Evolutionary conservation across 2,113 vertebrate genomes (phyloP).

Genomic region (Melanerpes formicivorus): DNA sequence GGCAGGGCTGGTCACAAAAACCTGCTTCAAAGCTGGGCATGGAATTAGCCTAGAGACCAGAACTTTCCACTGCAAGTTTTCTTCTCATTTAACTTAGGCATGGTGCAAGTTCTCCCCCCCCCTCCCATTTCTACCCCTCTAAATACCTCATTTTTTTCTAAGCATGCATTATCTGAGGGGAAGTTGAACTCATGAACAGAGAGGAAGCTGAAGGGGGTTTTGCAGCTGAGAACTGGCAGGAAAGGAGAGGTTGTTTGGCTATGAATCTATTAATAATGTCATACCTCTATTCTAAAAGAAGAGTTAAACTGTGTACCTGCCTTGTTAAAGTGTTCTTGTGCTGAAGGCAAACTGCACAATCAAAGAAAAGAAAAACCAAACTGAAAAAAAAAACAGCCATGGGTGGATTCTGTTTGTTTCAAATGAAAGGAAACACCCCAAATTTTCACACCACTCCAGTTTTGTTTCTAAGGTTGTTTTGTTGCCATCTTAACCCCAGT

Average conservation of each 20-base stretch:
- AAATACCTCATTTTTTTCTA: background rate
- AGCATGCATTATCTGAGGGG: background rate
- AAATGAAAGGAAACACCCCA: background rate
- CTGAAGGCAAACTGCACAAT: background rate
- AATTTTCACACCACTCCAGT: background rate
- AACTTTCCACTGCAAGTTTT: background rate
- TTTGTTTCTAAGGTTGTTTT: background rate
- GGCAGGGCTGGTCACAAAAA: background rate
- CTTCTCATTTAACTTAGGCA: background rate
- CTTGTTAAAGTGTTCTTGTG: background rate
- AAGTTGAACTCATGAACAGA: background rate
- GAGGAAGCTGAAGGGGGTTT: background rate
- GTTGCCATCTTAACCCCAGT: background rate
- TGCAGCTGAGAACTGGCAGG: background rate
- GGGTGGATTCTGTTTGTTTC: background rate
- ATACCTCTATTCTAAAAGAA: background rate
- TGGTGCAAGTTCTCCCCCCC: background rate
- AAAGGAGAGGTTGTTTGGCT: background rate
- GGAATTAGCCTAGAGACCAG: background rate
- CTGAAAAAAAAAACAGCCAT: background rate
- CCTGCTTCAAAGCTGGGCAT: background rate
- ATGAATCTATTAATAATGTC: background rate
- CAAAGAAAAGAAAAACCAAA: background rate
- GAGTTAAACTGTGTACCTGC: background rate
- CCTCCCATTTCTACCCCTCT: background rate